These are phyloP conservation scores for Panulirus ornatus DNA, from an alignment of 1,140 invertebrate genomes.

Conservation along the genomic window DNA sequence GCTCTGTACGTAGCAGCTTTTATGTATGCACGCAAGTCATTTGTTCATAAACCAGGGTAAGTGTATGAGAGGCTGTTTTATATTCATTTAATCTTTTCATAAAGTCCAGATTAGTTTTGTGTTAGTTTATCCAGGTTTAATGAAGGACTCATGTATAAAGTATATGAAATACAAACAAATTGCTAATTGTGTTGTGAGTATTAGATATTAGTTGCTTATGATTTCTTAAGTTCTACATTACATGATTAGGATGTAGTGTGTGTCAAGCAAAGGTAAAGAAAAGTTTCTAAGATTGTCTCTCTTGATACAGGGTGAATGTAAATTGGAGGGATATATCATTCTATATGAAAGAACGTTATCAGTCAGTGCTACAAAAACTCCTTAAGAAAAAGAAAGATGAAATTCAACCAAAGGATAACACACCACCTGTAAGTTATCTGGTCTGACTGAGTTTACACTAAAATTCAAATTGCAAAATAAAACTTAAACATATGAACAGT, in stretches of 20 bases:
- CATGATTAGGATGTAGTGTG: too few species aligned
- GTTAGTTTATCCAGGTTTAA: too few species aligned
- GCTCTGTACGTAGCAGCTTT: constrained; percentile 45
- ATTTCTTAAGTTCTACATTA: too few species aligned
- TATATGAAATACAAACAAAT: too few species aligned
- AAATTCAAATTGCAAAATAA: too few species aligned
- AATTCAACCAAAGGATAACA: constrained; percentile 42
- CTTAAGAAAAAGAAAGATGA: constrained; percentile 5
- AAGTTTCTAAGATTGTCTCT: too few species aligned
- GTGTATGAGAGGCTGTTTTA: neutral
- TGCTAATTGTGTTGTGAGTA: neutral
- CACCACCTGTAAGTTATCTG: constrained; percentile 43
- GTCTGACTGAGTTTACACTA: too few species aligned
- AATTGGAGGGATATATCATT: constrained; percentile 23
- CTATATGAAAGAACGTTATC: constrained; percentile 18
- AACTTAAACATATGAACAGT: too few species aligned
- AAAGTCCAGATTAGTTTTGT: too few species aligned
- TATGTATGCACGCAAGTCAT: constrained; percentile 22
- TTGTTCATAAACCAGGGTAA: constrained; percentile 43
- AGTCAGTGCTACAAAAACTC: neutral
- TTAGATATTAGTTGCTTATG: neutral
- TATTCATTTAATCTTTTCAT: too few species aligned
- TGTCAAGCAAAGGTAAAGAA: too few species aligned
- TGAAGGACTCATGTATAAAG: too few species aligned
- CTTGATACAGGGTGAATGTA: constrained; percentile 31